These are phyloP conservation scores for Trilocha varians DNA, from an alignment of 2,888 invertebrate genomes.

Conservation along the genomic window DNA sequence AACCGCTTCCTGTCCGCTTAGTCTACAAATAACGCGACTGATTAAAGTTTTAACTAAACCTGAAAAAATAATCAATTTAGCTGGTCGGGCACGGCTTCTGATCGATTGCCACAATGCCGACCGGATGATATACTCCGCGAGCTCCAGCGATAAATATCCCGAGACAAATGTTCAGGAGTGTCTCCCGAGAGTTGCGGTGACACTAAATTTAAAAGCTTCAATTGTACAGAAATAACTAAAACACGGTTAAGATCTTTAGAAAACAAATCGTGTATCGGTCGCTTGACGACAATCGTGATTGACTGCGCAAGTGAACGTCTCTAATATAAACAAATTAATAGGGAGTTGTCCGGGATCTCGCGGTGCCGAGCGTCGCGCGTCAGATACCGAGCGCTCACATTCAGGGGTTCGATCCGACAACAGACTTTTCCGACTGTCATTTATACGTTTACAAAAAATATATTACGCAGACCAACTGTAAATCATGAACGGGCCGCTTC, in stretches of 20 bases:
- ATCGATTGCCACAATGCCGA: constrained; percentile 69
- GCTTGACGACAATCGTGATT: constrained; percentile 69
- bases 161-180: constrained; percentile 68
- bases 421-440: constrained; percentile 34
- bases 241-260: constrained; percentile 71
- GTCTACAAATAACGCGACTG: constrained; percentile 59
- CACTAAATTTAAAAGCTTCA: constrained; percentile 73
- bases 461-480: constrained; percentile 41
- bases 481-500: constrained; percentile 41
- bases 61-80: constrained; percentile 70
- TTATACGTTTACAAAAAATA: constrained; percentile 44
- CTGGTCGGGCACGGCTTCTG: constrained; percentile 58
- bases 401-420: constrained; percentile 7
- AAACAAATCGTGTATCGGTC: constrained; percentile 71
- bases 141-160: constrained; percentile 67
- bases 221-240: constrained; percentile 72
- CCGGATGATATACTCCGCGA: constrained; percentile 68
- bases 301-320: constrained; percentile 70
- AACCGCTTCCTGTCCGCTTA: constrained; percentile 53
- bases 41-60: constrained; percentile 63
- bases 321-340: constrained; percentile 74
- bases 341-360: constrained; percentile 43
- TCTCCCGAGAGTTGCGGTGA: constrained; percentile 69
- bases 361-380: constrained; percentile 34
- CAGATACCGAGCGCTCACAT: constrained; percentile 26